Conservation (phyloP, 2,888 invertebrate species). For the Drosophila helvetica region DNA sequence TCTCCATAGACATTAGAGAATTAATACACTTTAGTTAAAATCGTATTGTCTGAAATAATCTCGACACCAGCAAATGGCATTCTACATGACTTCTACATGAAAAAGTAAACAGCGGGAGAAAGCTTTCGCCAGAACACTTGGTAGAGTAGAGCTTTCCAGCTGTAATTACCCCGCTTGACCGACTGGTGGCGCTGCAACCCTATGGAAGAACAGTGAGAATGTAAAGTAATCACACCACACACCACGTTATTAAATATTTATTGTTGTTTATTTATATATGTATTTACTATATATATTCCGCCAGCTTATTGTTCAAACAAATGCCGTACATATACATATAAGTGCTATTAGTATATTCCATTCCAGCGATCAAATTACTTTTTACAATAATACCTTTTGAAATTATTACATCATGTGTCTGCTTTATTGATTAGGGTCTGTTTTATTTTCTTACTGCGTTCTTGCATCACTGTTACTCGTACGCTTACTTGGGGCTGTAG, state of each 20-base stretch:
- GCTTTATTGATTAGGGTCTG: constrained; percentile 39
- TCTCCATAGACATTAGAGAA: too few relatives aligned
- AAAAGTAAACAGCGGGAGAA: background rate
- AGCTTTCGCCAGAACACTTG: background rate
- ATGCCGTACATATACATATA: constrained; percentile 45
- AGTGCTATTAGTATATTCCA: constrained; percentile 47
- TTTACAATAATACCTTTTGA: constrained; percentile 49
- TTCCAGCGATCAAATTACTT: constrained; percentile 51
- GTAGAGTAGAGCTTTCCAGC: background rate
- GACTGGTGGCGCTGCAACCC: constrained; percentile 20
- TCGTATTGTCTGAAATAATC: background rate
- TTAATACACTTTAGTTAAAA: too few relatives aligned
- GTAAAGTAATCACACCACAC: background rate
- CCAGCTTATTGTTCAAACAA: constrained; percentile 54
- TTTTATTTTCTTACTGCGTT: constrained; percentile 32
- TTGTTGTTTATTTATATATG: constrained; percentile 69
- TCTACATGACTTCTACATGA: background rate
- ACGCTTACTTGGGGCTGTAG: constrained; percentile 21
- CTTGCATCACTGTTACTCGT: constrained; percentile 52
- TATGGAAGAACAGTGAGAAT: constrained; percentile 1
- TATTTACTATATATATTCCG: constrained; percentile 29
- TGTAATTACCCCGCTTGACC: background rate
- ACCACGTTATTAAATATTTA: constrained; percentile 57
- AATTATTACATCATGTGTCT: constrained; percentile 26
- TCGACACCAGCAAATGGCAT: background rate